Evolutionary conservation across 2,888 invertebrate species (phyloP).

Genomic region (Marasmarcha lunaedactyla): DNA sequence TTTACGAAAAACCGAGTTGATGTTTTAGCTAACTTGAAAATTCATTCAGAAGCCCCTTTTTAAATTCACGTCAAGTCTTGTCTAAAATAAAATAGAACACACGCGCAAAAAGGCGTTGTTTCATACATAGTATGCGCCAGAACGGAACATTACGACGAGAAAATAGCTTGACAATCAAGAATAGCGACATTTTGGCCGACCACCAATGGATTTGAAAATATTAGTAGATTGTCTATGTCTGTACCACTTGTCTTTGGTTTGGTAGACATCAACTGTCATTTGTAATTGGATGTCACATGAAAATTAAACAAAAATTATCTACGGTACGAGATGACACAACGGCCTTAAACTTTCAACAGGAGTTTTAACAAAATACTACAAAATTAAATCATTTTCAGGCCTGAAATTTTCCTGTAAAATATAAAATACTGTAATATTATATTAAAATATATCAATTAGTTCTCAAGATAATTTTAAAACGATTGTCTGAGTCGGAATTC

Average conservation of each 20-base stretch:
- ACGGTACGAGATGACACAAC: too few relatives aligned
- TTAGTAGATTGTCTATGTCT: slow-evolving; percentile 32
- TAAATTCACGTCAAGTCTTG: slow-evolving; percentile 61
- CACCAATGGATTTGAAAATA: slow-evolving; percentile 43
- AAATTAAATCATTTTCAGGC: too few relatives aligned
- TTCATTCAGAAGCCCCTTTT: slow-evolving; percentile 45
- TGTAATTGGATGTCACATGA: too few relatives aligned
- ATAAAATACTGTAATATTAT: background rate
- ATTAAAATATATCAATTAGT: too few relatives aligned
- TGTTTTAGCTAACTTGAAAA: slow-evolving; percentile 37
- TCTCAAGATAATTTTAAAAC: too few relatives aligned
- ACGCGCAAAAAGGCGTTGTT: slow-evolving; percentile 60
- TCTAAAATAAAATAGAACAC: slow-evolving; percentile 67
- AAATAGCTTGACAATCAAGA: slow-evolving; percentile 69
- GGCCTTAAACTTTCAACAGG: too few relatives aligned
- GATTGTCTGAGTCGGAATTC: too few relatives aligned
- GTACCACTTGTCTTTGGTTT: slow-evolving; percentile 32
- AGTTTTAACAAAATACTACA: too few relatives aligned
- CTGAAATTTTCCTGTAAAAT: background rate
- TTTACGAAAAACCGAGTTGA: slow-evolving; percentile 56
- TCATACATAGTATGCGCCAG: slow-evolving; percentile 69
- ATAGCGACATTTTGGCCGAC: slow-evolving; percentile 65
- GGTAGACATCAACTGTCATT: too few relatives aligned
- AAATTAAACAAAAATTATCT: too few relatives aligned
- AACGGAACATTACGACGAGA: slow-evolving; percentile 69